Evolutionary conservation across 2,888 invertebrate genomes (phyloP).

Genomic region (Cosmorhoe ocellata): DNA sequence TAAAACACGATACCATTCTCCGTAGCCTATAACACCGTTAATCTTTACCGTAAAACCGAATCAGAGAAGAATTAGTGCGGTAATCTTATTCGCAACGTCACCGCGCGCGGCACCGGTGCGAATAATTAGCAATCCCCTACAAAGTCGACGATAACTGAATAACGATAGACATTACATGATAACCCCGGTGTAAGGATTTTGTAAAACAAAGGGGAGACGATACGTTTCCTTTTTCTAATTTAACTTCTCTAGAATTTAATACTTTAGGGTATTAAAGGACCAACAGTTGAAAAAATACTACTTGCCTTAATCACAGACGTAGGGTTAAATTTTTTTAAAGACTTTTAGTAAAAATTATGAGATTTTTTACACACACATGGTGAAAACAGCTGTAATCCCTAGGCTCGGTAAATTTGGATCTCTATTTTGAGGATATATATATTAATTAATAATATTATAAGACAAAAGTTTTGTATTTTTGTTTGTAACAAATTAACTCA

Average conservation of each 20-base stretch:
- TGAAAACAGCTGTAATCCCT: too few species aligned
- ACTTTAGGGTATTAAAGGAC: too few species aligned
- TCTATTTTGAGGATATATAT: too few species aligned
- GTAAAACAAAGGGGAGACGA: conserved; percentile 23
- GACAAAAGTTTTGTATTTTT: too few species aligned
- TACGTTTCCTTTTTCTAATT: not conserved
- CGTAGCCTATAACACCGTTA: conserved; percentile 13
- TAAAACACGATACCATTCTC: conserved; percentile 10
- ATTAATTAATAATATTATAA: too few species aligned
- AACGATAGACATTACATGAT: conserved; percentile 47
- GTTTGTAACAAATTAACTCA: too few species aligned
- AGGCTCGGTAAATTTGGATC: too few species aligned
- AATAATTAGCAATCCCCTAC: conserved; percentile 67
- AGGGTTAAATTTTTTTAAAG: too few species aligned
- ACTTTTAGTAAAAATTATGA: too few species aligned
- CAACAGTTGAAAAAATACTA: too few species aligned
- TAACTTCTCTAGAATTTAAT: not conserved
- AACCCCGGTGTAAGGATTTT: conserved; percentile 28
- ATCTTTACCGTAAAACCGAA: conserved; percentile 22
- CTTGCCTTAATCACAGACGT: too few species aligned
- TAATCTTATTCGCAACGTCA: conserved; percentile 42
- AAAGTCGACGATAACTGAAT: conserved; percentile 59
- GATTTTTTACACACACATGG: too few species aligned
- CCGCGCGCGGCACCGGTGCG: conserved; percentile 52
- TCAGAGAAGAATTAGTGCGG: conserved; percentile 21